Evolutionary conservation across 2,888 invertebrate genomes (phyloP), one percentile per base, ranked within the genome.

Genomic region (Nemotelus nigrinus): DNA sequence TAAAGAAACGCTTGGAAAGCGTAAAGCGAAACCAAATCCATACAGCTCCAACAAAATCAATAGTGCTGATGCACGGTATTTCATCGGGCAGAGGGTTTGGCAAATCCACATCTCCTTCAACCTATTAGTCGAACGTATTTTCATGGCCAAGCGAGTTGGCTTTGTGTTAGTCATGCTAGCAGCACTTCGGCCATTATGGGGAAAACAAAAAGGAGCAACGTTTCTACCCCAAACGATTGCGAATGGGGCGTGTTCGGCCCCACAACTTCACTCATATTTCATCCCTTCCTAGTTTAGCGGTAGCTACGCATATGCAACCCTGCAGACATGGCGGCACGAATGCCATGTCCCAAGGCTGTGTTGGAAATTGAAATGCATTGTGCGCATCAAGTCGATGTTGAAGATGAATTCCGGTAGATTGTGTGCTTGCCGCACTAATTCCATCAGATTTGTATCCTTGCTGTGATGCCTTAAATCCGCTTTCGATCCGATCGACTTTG

Each of bases 391-490:
- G 39, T 41, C 39, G 8, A 55, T 50, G 48, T 60, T 45, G 74
- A 63, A 50, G 60, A 74, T 60, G 63, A 63, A 74, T 60, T 63
- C 60, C 48, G 8, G 25, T 48, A 48, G 41, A 74, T 70, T 47
- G 48, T 41, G 41, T 50, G 39, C 63, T 43, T 55, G 7, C 47
- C 41, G 41, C 48, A 60, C 39, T 6, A 41, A 48, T 57, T 58
- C 75, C 74, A 60, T 74, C 77, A 67, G 63, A 63, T 64, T 60
- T 64, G 77, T 43, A 67, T 78, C 74, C 47, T 77, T 64, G 71
- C 74, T 77, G 67, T 77, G 74, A 60, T 77, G 72, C 74, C 68
- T 65, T 78, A 55, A 77, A 78, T 77, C 78, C 76, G 67, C 60
- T 60, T 77, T 72, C 60, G 74, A 47, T 70, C 75, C 75, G 77